These are phyloP conservation scores for Erannis defoliaria DNA, from an alignment of 2,888 invertebrate genomes.

Conservation along the genomic window DNA sequence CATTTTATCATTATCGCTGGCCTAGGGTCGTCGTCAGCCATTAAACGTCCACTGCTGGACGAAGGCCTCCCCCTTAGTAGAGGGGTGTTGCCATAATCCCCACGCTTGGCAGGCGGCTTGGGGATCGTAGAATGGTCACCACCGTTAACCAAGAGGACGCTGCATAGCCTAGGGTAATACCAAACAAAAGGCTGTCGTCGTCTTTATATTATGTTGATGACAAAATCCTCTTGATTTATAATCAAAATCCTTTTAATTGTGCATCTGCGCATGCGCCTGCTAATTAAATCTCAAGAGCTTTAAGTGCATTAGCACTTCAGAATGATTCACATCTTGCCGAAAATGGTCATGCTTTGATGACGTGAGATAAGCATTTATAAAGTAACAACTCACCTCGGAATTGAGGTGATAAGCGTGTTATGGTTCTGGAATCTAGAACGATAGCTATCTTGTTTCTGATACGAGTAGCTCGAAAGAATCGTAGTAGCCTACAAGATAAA, in stretches of 20 bases:
- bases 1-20: no score
- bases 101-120: no score
- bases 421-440: constrained; percentile 4
- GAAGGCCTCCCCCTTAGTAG: no score
- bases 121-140: no score
- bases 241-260: constrained; percentile 11
- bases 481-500: not conserved
- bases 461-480: not conserved
- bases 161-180: not conserved
- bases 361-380: constrained; percentile 17
- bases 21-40: no score
- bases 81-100: no score
- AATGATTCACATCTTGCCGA: constrained; percentile 23
- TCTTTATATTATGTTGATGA: not conserved
- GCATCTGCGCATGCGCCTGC: constrained; percentile 18
- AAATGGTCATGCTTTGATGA: constrained; percentile 21
- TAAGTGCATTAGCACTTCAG: constrained; percentile 19
- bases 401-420: constrained; percentile 14
- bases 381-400: constrained; percentile 3
- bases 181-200: no score
- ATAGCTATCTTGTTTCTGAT: constrained; percentile 14
- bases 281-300: constrained; percentile 28
- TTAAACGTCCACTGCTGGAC: no score
- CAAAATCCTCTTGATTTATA: not conserved
- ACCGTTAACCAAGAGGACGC: no score